Evolutionary conservation across 1,140 invertebrate species (phyloP), one percentile per base, ranked within the genome.

Genomic region (Idris sp.): DNA sequence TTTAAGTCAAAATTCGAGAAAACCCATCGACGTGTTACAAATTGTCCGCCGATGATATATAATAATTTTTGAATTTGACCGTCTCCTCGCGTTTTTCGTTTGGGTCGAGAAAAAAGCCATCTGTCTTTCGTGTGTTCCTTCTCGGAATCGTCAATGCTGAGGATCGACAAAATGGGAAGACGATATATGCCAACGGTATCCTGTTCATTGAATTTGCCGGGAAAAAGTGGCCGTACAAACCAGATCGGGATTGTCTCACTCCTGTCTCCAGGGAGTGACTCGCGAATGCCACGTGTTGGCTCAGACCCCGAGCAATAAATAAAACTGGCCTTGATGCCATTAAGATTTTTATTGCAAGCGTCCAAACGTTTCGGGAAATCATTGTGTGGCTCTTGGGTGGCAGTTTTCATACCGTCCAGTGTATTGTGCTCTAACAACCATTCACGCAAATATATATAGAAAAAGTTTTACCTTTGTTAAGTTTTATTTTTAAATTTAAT

Each of bases 331-430:
- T 38, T 40, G 16, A 58, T 41, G 40, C 65, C 65, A 75, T 77
- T 74, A 74, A 53, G 41, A 46, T 38, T 74, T 73, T 73, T 56
- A 54, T 46, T 36, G 59, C 67, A 30, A 53, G 64, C 22, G 30
- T 22, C n/a, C n/a, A 46, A 65, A 62, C 67, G 58, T 69, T 71
- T 67, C 58, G 71, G 40, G 11, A 64, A 71, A 74, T 69, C 73
- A 76, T 78, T 78, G 76, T 72, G 25, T n/a, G n/a, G n/a, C 53
- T 68, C 54, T 36, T 73, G 71, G 74, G 68, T 71, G 74, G 56
- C 25, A 25, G 41, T n/a, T n/a, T n/a, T n/a, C n/a, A n/a, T n/a
- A n/a, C n/a, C n/a, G n/a, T n/a, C n/a, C n/a, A n/a, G n/a, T n/a
- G n/a, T n/a, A n/a, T n/a, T n/a, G n/a, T n/a, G n/a, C n/a, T n/a